Percentiles rank a stretch among this genome's conserved stretches.
These are phyloP conservation scores for Motacilla tschutschensis DNA, from an alignment of 2,113 vertebrate genomes.

Conservation along the genomic window DNA sequence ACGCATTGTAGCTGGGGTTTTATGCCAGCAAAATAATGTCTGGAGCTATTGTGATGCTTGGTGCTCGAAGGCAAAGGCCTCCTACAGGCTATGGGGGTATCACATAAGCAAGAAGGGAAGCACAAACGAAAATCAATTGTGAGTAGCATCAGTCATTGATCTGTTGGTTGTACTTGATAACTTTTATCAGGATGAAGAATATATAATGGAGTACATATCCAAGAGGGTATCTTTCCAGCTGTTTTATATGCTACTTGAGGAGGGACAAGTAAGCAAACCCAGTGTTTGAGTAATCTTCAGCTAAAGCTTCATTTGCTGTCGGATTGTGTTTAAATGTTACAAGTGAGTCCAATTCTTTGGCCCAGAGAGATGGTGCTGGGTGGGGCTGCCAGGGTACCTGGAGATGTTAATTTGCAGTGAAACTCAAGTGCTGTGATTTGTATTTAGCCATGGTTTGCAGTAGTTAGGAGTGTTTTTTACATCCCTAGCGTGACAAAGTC, in stretches of 20 bases:
- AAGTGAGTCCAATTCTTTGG: not conserved
- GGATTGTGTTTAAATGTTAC: not conserved
- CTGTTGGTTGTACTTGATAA: not conserved
- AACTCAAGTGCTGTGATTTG: not conserved
- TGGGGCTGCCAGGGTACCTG: not conserved
- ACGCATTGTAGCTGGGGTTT: not conserved
- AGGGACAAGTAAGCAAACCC: not conserved
- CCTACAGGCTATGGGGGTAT: rapidly evolving
- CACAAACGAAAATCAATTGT: not conserved
- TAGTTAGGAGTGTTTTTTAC: not conserved
- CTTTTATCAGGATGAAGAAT: not conserved
- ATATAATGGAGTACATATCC: not conserved
- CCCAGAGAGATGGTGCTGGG: not conserved
- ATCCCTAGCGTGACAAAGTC: not conserved
- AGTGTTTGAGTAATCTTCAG: not conserved
- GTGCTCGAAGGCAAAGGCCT: not conserved
- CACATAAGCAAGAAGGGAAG: not conserved
- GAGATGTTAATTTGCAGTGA: not conserved
- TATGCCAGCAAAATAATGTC: not conserved
- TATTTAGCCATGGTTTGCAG: not conserved
- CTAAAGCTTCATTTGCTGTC: not conserved
- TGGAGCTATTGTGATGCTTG: not conserved
- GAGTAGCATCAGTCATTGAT: not conserved
- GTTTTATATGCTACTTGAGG: not conserved
- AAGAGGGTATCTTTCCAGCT: not conserved